Evolutionary conservation across 2,113 vertebrate species (phyloP), one percentile per base, ranked within the genome.

Genomic region (Mesoclemmys tuberculata): DNA sequence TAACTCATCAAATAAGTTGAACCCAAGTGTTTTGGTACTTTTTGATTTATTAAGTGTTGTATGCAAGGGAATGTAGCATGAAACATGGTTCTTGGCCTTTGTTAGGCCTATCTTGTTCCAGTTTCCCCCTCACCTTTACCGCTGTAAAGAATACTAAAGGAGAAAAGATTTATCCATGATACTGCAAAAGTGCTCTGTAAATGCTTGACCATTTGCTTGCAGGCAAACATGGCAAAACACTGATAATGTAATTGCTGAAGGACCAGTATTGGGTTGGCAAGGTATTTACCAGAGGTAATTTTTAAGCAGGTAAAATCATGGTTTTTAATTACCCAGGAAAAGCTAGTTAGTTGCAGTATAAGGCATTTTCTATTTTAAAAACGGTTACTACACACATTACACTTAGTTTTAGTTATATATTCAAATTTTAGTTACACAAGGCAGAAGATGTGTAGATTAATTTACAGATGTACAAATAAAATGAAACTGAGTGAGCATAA

Each of bases 21-120:
- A 68, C 14, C 4, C 35, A 68, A n/a, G 29, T 27, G 64, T 68
- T n/a, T 68, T 19, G 35, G 14, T 12, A 35, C 31, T 18, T 10
- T 58, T 21, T 38, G 14, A 35, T 64, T 64, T 64, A 12, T 64
- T 68, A 35, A 52, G 31, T 68, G 14, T n/a, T 35, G 64, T 8
- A 68, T n/a, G 16, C 5, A n/a, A 68, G 55, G 86, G 14, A 91
- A 64, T 6, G 82, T 0, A 2, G 14, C 44, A 31, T 1, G 0
- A 84, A 92, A 46, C 21, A 26, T 80, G 31, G 71, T 31, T 27
- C n/a, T 35, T 16, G 58, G 21, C 24, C 74, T 75, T 29, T 82
- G 6, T 0, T 85, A 46, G 54, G 88, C 46, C 49, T 1, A 2
- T 6, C 85, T 85, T 90, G 22, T 10, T 58, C 29, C 56, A 26